These are phyloP conservation scores for Ceuthmochares aereus DNA, from an alignment of 2,113 vertebrate genomes.

Conservation along the genomic window DNA sequence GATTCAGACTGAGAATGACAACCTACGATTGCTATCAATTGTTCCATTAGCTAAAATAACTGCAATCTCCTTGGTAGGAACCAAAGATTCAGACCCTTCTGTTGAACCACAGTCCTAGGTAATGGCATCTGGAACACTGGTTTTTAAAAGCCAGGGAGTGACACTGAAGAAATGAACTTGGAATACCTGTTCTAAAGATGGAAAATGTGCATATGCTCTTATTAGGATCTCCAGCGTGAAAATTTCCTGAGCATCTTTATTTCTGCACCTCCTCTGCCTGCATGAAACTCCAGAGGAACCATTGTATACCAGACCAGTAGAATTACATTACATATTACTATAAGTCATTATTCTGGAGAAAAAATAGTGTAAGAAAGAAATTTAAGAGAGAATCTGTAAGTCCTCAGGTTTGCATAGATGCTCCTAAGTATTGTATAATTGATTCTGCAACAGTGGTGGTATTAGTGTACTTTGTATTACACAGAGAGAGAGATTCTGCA, in stretches of 20 bases:
- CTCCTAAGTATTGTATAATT: neutral
- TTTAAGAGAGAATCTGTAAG: neutral
- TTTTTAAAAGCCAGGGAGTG: neutral
- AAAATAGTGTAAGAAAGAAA: neutral
- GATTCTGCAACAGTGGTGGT: neutral
- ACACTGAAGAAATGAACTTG: neutral
- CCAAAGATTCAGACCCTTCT: neutral
- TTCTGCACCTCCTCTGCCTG: neutral
- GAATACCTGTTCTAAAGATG: neutral
- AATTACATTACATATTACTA: neutral
- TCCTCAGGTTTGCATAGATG: neutral
- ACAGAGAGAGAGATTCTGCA: neutral
- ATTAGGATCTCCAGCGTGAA: neutral
- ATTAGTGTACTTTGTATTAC: neutral
- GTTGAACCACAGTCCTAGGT: neutral
- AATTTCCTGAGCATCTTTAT: neutral
- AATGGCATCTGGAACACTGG: neutral
- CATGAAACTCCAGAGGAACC: neutral
- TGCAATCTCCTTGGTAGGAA: neutral
- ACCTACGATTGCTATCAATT: conserved; percentile 14
- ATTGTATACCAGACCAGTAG: neutral
- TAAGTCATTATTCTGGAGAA: neutral
- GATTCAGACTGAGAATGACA: neutral
- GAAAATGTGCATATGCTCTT: neutral
- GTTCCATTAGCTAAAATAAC: conserved; percentile 56